These are phyloP conservation scores for Gadus chalcogrammus DNA, from an alignment of 2,113 vertebrate species.

Conservation along the genomic window DNA sequence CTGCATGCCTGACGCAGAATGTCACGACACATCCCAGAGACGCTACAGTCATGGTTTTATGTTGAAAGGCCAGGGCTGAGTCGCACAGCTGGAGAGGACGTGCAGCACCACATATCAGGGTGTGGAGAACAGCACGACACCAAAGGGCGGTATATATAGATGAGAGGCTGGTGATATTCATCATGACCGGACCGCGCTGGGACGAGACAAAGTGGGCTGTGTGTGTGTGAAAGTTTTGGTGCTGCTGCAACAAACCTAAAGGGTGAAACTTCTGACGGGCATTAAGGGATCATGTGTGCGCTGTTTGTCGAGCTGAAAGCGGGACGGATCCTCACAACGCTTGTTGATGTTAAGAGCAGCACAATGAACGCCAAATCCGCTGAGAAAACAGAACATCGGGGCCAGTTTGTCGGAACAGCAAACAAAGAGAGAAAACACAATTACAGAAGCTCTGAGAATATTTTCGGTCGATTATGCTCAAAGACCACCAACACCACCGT, in stretches of 20 bases:
- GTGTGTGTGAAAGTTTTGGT: no score
- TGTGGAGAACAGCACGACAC: background rate
- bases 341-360: conserved; percentile 16
- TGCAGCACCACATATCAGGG: conserved; percentile 24
- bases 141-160: conserved; percentile 2
- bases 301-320: no score
- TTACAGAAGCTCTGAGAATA: conserved; percentile 49
- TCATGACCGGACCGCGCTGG: background rate
- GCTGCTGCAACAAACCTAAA: no score
- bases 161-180: background rate
- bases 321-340: background rate
- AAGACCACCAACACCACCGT: background rate
- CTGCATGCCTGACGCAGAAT: no score
- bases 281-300: no score
- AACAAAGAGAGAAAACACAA: conserved; percentile 50
- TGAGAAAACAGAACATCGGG: conserved; percentile 28
- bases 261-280: no score
- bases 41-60: background rate
- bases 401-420: conserved; percentile 45
- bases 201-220: no score
- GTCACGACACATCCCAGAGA: background rate
- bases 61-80: conserved; percentile 35
- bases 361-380: conserved; percentile 12
- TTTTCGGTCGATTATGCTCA: conserved; percentile 46
- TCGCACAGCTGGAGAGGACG: conserved; percentile 28